A percentile compares a stretch with the other conserved stretches of the same genome.
Evolutionary conservation across 37 sponge, comb jelly and placozoan species (phyloP).

Genomic region (Cladorhizidae sp.): DNA sequence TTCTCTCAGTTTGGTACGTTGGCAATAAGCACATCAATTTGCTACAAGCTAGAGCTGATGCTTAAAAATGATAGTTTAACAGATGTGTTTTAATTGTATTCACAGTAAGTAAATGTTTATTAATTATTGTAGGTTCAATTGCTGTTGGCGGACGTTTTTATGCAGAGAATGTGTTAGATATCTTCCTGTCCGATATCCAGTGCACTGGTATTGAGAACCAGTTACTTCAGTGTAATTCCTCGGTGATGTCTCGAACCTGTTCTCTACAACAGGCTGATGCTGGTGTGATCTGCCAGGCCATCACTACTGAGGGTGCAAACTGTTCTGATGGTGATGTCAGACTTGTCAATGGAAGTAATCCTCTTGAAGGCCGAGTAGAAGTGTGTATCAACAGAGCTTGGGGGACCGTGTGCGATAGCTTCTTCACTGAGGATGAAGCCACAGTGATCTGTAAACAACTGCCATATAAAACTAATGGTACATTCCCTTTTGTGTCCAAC

Average conservation of each 20-base stretch:
- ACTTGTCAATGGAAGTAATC: slow-evolving; percentile 25
- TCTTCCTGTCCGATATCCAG: slow-evolving; percentile 6
- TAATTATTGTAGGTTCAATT: slow-evolving; percentile 36
- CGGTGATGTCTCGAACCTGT: not conserved
- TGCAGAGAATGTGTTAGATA: not conserved
- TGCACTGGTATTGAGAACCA: slow-evolving; percentile 8
- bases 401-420: slow-evolving; percentile 63
- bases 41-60: too few relatives aligned
- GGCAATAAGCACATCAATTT: too few relatives aligned
- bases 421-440: slow-evolving; percentile 41
- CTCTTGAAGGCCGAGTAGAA: slow-evolving; percentile 30
- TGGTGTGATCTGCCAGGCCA: slow-evolving; percentile 16
- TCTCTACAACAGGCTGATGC: slow-evolving; percentile 1
- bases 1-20: slow-evolving; percentile 45
- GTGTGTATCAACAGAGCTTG: slow-evolving; percentile 41
- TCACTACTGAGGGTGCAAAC: not conserved
- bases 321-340: slow-evolving; percentile 28
- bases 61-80: too few relatives aligned
- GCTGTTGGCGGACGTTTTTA: not conserved
- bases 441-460: slow-evolving; percentile 57
- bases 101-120: too few relatives aligned
- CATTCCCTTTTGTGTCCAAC: too few relatives aligned
- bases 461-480: slow-evolving; percentile 17
- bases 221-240: not conserved
- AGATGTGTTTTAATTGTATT: too few relatives aligned